phyloP scores from a whole-genome alignment of 1,140 invertebrate genomes.

The Aphidius gifuensis region DNA sequence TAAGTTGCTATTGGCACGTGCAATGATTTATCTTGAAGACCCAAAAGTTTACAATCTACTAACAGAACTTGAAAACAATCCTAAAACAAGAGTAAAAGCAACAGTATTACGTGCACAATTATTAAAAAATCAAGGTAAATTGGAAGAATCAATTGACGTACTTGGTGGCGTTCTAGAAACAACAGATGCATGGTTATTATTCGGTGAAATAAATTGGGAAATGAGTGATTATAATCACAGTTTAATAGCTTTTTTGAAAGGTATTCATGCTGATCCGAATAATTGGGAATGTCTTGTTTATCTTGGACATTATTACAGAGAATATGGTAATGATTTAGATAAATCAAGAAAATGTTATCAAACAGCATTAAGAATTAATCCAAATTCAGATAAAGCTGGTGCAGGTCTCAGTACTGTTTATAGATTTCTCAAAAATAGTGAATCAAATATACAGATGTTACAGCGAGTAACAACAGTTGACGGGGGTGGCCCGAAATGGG shows the following conservation, averaged over 20 bases:
- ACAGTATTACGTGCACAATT: conserved; percentile 39
- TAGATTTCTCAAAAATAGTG: conserved; percentile 64
- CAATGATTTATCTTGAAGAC: conserved; percentile 40
- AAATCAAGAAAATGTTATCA: conserved; percentile 79
- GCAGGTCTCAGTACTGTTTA: conserved; percentile 75
- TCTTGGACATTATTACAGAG: conserved; percentile 72
- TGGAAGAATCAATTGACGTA: conserved; percentile 56
- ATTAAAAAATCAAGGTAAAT: conserved; percentile 53
- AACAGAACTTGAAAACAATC: conserved; percentile 38
- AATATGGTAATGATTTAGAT: conserved; percentile 59
- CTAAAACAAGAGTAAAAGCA: conserved; percentile 35
- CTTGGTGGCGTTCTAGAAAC: conserved; percentile 53
- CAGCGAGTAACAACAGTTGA: conserved; percentile 55
- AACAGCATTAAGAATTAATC: conserved; percentile 75
- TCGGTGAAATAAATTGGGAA: conserved; percentile 68
- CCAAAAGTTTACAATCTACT: conserved; percentile 35
- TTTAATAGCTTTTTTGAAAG: conserved; percentile 66
- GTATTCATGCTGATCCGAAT: conserved; percentile 70
- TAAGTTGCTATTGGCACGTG: conserved; percentile 37
- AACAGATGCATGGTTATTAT: conserved; percentile 61
- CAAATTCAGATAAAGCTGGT: conserved; percentile 63
- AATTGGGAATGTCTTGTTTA: conserved; percentile 71
- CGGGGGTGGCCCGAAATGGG: conserved; percentile 66
- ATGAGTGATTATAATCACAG: conserved; percentile 61
- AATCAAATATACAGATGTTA: conserved; percentile 69